Evolutionary conservation across 2,113 vertebrate species (phyloP).

Genomic region (Muntiacus reevesi): DNA sequence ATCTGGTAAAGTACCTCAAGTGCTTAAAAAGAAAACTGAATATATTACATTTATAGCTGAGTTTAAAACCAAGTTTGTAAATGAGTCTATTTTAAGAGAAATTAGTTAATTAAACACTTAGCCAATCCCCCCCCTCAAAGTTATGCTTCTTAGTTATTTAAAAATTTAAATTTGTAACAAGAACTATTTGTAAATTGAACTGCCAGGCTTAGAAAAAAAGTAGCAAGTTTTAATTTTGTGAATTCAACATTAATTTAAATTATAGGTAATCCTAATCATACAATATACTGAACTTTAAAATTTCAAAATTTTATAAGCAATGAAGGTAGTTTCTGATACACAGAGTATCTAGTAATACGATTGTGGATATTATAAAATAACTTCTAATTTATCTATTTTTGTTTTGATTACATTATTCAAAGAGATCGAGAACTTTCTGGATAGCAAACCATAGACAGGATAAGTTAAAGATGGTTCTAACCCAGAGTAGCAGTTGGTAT

Average conservation of each 20-base stretch:
- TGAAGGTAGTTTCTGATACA: background rate
- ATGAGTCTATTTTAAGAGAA: slow-evolving; percentile 36
- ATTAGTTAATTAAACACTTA: background rate
- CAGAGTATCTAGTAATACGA: background rate
- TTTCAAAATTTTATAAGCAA: background rate
- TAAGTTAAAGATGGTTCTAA: background rate
- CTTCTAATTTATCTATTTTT: background rate
- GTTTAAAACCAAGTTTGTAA: slow-evolving; percentile 25
- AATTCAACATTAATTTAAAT: slow-evolving; percentile 16
- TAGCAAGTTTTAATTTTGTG: background rate
- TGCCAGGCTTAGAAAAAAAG: background rate
- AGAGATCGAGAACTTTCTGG: background rate
- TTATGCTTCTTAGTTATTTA: background rate
- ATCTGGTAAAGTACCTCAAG: slow-evolving; percentile 32
- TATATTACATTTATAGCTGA: slow-evolving; percentile 1
- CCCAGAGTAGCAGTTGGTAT: background rate
- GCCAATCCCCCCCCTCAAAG: background rate
- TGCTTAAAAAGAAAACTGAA: slow-evolving; percentile 36
- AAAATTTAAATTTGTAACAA: slow-evolving; percentile 1
- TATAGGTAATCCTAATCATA: background rate
- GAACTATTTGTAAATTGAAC: background rate
- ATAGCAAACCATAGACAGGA: background rate
- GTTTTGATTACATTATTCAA: background rate
- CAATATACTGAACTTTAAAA: background rate
- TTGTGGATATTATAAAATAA: background rate